phyloP scores from a whole-genome alignment of 1,140 invertebrate species.

The Lordiphosa stackelbergi region DNA sequence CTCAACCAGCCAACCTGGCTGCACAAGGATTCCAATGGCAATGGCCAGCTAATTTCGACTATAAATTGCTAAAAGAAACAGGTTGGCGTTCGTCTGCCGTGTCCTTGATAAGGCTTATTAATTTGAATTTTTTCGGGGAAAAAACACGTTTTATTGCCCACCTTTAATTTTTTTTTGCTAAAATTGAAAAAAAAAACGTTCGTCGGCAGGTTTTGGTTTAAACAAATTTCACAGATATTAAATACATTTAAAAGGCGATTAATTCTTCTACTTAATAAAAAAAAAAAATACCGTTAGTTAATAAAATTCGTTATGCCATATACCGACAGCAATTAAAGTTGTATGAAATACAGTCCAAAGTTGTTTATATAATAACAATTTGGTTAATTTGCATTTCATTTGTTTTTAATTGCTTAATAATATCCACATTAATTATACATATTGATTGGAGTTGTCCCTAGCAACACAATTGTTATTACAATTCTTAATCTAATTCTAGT shows the following conservation, averaged over 20 bases:
- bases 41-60: slow-evolving; percentile 59
- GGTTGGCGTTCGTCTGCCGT: slow-evolving; percentile 50
- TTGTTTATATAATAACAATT: neutral
- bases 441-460: too few relatives aligned
- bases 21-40: slow-evolving; percentile 69
- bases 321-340: slow-evolving; percentile 2
- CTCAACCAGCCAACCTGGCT: slow-evolving; percentile 8
- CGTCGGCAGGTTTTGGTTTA: slow-evolving; percentile 14
- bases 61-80: slow-evolving; percentile 35
- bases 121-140: slow-evolving; percentile 40
- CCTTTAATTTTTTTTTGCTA: slow-evolving; percentile 23
- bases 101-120: slow-evolving; percentile 69
- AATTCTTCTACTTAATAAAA: slow-evolving; percentile 24
- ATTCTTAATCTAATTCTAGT: too few relatives aligned
- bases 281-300: slow-evolving; percentile 26
- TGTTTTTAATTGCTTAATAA: too few relatives aligned
- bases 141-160: slow-evolving; percentile 54
- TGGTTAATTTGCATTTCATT: neutral
- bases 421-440: too few relatives aligned
- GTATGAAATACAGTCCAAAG: neutral
- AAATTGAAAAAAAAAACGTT: neutral
- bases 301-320: slow-evolving; percentile 16
- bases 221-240: slow-evolving; percentile 28
- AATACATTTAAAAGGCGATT: slow-evolving; percentile 38
- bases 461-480: too few relatives aligned